These are phyloP conservation scores for Sceliomorpha sp. DNA, from an alignment of 2,888 invertebrate genomes.

Conservation along the genomic window DNA sequence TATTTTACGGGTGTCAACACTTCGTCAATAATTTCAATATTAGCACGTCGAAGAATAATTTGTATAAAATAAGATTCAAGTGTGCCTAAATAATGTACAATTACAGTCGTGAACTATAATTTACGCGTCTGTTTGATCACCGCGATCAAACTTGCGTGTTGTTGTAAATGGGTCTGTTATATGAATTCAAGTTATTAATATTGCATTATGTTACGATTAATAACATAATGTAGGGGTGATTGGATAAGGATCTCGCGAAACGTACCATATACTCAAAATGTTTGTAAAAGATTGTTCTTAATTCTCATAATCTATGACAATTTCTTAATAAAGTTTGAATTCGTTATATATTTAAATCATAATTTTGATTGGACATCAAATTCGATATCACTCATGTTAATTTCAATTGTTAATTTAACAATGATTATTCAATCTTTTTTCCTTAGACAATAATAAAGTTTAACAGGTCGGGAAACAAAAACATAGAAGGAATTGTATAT, in stretches of 20 bases:
- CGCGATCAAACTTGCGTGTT: constrained; percentile 36
- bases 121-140: constrained; percentile 35
- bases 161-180: constrained; percentile 26
- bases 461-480: no score
- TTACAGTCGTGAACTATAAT: constrained; percentile 29
- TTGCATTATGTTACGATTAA: constrained; percentile 18
- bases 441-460: no score
- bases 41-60: constrained; percentile 4
- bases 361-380: no score
- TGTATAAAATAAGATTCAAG: neutral
- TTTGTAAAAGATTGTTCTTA: no score
- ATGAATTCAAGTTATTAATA: constrained; percentile 36
- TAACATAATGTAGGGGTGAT: neutral
- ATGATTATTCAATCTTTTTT: no score
- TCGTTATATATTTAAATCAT: no score
- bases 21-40: no score
- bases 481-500: no score
- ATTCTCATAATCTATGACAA: neutral
- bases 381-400: no score
- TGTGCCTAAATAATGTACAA: constrained; percentile 21
- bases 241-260: constrained; percentile 13
- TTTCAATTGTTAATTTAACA: no score
- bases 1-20: no score
- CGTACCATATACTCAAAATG: neutral
- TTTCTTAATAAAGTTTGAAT: no score